Evolutionary conservation across 2,797 vertebrate genomes (phyloP).

Genomic region (Dallia pectoralis): DNA sequence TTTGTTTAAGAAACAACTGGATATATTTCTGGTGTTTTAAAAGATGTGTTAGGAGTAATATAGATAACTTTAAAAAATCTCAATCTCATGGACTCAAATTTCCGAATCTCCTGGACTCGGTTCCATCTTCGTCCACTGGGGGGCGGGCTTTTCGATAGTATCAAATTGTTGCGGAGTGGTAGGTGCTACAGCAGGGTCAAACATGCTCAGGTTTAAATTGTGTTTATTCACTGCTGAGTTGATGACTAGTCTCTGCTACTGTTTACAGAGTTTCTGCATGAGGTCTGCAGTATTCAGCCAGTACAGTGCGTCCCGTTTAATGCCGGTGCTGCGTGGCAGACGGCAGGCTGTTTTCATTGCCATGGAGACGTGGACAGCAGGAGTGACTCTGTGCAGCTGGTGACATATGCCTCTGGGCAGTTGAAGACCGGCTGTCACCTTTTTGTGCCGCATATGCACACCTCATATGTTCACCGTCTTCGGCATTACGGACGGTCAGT

Average conservation of each 20-base stretch:
- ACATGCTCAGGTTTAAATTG: background rate
- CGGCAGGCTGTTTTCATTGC: background rate
- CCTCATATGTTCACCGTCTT: conserved; percentile 43
- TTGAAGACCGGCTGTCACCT: conserved; percentile 27
- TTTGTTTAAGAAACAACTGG: background rate
- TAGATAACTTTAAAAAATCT: background rate
- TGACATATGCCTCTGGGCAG: conserved; percentile 11
- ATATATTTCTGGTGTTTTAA: background rate
- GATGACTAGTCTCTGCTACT: background rate
- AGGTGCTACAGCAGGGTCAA: background rate
- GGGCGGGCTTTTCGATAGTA: conserved; percentile 43
- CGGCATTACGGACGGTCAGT: conserved; percentile 22
- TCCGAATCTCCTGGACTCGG: conserved; percentile 49
- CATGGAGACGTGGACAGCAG: background rate
- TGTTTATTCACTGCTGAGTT: background rate
- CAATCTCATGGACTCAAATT: background rate
- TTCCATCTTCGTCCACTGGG: conserved; percentile 52
- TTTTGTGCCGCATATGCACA: conserved; percentile 28
- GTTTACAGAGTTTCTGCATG: background rate
- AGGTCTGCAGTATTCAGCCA: background rate
- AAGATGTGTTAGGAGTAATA: background rate
- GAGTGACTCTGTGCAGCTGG: conserved; percentile 6
- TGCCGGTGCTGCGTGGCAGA: background rate
- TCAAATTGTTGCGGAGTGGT: conserved; percentile 14
- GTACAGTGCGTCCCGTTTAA: background rate